Evolutionary conservation across 2,888 invertebrate species (phyloP), one percentile per base, ranked within the genome.

Genomic region (Hyposoter dolosus): DNA sequence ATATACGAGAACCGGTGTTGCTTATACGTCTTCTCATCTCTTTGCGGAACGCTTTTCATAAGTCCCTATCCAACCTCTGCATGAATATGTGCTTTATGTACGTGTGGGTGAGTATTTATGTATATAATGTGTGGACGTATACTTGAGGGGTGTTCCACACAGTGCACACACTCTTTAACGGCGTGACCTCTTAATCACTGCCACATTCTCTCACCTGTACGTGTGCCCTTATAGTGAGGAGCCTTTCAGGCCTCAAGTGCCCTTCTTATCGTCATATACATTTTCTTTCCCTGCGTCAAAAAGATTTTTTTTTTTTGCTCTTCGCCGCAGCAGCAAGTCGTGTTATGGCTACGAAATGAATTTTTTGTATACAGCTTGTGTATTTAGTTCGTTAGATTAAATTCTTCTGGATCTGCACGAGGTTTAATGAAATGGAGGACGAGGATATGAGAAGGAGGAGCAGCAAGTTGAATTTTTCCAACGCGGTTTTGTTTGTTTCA

Each of bases 111-210:
- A 7, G 19, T 69, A 17, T 47, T 28, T 69, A 12, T 69, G 7
- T 32, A 17, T 47, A 32, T 32, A 56, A 56, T 56, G 15, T 28
- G 69, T 63, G 28, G 12, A 56, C 15, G 47, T n/a, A 47, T 32
- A 65, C 60, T 40, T 50, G n/a, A 50, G 66, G 9, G 66, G 77
- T 66, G 47, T 35, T 4, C 47, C 71, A 40, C 63, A 72, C 15
- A 72, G 63, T 60, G 65, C 15, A 71, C 79, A 71, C 53, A 35
- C 78, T 75, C 66, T 53, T 80, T 71, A 65, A 68, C 69, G 72
- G 60, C 83, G 81, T 81, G 84, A 84, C 80, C 80, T 81, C 80
- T 86, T 80, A 81, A 83, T 86, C 71, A 86, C 76, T 65, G 66
- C 83, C 80, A 83, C 35, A 83, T 60, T 72, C 72, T 47, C 74